Base-by-base conservation (phyloP, 2,888 invertebrate genomes). In the Chymomyza caudatula region DNA sequence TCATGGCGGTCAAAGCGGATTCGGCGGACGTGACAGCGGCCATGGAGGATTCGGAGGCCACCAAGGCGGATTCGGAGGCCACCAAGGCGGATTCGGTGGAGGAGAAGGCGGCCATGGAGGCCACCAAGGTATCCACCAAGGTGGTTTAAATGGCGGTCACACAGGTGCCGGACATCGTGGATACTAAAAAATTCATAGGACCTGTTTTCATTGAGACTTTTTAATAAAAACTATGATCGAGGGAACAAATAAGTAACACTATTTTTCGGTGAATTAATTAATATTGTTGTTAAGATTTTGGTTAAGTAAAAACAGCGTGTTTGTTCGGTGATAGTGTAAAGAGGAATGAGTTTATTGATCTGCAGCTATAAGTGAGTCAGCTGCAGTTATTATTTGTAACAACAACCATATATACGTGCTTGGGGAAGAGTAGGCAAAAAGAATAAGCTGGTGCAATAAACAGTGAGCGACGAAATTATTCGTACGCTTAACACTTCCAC, bases 1-100 rank as follows among this genome's bases (percentile, higher is more conserved):
- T n/a, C 17, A 23, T 4, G 55, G 52, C 11, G 54, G 60, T 51
- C 49, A 42, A 20, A 64, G 64, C 15, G 63, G 57, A 4, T 44
- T 59, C 43, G 60, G 60, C 19, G 49, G 60, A 58, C 47, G 57
- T 11, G 19, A 55, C 11, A 37, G 58, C 17, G 25, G 55, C 15
- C 29, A 23, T 56, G 67, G 59, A n/a, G 15, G 29, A 44, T 15
- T 25, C 43, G 57, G 42, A 2, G 57, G 57, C 22, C 19, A 22
- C 25, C n/a, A 20, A 43, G 47, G 43, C 20, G 58, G 58, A n/a
- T 15, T 20, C 20, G 42, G 13, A 1, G 60, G 60, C n/a, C 52
- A 61, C 25, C 55, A 55, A 11, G 19, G 29, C 3, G 54, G 54
- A 15, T 37, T 58, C n/a, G 58, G 44, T 29, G 63, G 63, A 1